Evolutionary conservation across 2,113 vertebrate genomes (phyloP), one percentile per base, ranked within the genome.

Genomic region (Tetraodon nigroviridis): DNA sequence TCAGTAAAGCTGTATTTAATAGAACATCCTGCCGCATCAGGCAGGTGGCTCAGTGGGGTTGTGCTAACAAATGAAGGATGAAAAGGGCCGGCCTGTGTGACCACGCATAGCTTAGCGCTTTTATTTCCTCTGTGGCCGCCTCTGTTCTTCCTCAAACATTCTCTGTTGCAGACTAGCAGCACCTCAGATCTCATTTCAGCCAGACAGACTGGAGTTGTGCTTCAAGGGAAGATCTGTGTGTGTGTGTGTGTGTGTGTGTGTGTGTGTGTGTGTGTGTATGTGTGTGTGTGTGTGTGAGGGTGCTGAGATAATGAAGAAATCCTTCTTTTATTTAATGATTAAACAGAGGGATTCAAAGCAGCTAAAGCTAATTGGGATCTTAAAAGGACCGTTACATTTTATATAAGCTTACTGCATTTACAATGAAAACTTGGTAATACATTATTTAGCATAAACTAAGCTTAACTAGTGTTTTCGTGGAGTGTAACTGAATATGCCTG

Each of bases 291-390:
- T 58, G 80, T 59, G 71, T 80, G 72, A 64, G 65, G 83, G 60
- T 54, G 67, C 55, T 55, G 55, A 66, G 65, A 70, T 86, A 83
- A 89, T 86, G 61, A 78, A 78, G n/a, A 59, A 64, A 56, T 62
- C 48, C 53, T 32, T 82, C 75, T 66, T 63, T 50, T 45, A 81
- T 62, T 50, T 42, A 51, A 61, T 51, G 50, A 78, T 78, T 75
- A 64, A 67, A 69, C 71, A 57, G 41, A 52, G 58, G 51, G 51
- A 27, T 27, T 27, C 24, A 27, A 27, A 27, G 24, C 24, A 27
- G 24, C 5, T 27, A 27, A 27, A 6, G 24, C 24, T 27, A 27
- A 27, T 27, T 27, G 24, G 24, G 4, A 27, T 27, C 24, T 27
- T 27, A 27, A 27, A 27, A 27, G 24, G 2, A 27, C 5, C 4